Base-by-base conservation (phyloP, 2,888 invertebrate genomes). In the Ormyrus thymus region DNA sequence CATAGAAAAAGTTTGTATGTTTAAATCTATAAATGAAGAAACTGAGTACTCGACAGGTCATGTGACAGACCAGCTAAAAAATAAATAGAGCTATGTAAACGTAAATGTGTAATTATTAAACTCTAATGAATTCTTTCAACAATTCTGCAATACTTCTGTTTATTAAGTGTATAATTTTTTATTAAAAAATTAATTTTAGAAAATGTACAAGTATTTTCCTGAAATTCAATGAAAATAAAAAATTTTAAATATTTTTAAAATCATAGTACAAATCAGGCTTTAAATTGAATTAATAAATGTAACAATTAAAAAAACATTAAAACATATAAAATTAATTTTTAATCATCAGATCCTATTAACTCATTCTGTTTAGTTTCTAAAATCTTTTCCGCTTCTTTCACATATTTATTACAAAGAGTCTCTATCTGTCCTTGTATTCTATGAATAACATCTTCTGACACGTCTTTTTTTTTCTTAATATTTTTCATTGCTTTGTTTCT, bases 321-420 rank as follows among this genome's bases (percentile, higher is more conserved):
- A n/a, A n/a, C n/a, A n/a, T n/a, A n/a, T 29, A 15, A 43, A 13
- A 50, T 51, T n/a, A n/a, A 7, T n/a, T 68, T 72, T 82, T 70
- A 84, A 43, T 84, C 83, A 0, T 69, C 53, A 43, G 76, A 79
- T 69, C 94, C 94, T 72, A 95, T 84, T n/a, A 97, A 91, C 90
- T 97, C 97, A 84, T 92, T 93, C 86, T 94, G 94, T 88, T 97
- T 97, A 2, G 90, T 88, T 82, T 93, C 91, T 85, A 95, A 92
- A 66, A 95, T 88, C 84, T 92, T 91, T 85, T 95, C 94, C 11
- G 94, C 94, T 86, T 94, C 91, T 1, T 85, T 85, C 65, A 94
- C 91, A 87, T 93, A 95, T 66, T 93, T 92, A 80, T 95, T 94
- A 78, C 94, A 94, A 80, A 96, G 87, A 6, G 93, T 92, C 78